Conservation (phyloP, 2,113 vertebrate genomes). For the Deroptyus accipitrinus region DNA sequence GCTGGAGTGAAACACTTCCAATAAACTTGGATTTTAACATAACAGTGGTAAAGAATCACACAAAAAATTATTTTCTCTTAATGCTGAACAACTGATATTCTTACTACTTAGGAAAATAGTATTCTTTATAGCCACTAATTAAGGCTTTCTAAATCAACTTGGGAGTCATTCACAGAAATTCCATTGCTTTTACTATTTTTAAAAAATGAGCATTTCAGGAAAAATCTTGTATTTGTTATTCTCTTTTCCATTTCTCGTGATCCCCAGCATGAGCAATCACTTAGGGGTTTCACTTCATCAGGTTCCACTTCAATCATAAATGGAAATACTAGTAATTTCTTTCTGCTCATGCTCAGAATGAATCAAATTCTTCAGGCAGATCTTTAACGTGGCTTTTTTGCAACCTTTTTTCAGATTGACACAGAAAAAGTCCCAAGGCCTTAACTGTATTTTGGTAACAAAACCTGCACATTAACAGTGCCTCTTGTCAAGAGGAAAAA, state of each 20-base stretch:
- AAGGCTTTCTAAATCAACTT: background rate
- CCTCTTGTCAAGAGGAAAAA: background rate
- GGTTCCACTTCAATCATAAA: background rate
- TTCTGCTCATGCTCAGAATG: background rate
- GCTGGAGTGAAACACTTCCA: background rate
- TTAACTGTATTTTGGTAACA: background rate
- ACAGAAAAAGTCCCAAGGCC: background rate
- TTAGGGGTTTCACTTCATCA: background rate
- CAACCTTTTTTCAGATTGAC: background rate
- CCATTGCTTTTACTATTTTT: background rate
- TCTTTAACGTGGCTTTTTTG: background rate
- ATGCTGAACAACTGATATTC: background rate
- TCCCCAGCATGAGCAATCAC: background rate
- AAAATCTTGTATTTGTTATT: background rate
- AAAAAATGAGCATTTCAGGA: fast-evolving
- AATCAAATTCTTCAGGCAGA: background rate
- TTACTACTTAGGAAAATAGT: background rate
- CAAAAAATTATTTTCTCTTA: background rate
- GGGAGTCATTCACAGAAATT: background rate
- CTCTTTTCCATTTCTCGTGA: background rate
- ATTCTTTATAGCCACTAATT: background rate
- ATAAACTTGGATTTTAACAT: background rate
- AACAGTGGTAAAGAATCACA: background rate
- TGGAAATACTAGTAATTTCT: background rate
- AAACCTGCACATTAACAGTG: background rate